Conservation (phyloP, 2,888 invertebrate genomes). For the Trachelus tabidus region DNA sequence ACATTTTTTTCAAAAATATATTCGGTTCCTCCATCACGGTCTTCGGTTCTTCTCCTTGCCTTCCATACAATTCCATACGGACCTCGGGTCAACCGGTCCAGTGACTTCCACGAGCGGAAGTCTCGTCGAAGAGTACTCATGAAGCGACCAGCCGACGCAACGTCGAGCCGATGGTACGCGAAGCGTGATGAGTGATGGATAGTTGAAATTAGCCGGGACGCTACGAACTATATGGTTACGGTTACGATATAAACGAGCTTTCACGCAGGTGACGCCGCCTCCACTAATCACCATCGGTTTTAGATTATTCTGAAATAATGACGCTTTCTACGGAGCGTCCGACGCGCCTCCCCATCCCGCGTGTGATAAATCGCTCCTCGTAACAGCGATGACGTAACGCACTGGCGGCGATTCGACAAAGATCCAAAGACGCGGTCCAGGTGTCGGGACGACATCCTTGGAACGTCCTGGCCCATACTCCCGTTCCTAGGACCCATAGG, state of each 20-base stretch:
- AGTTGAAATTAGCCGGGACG: conserved; percentile 37
- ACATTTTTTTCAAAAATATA: background rate
- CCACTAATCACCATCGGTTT: conserved; percentile 66
- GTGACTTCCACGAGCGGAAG: background rate
- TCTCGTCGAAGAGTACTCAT: background rate
- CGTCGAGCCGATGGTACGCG: background rate
- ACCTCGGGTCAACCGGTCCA: background rate
- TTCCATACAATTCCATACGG: background rate
- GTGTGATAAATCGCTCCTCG: conserved; percentile 47
- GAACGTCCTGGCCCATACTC: conserved; percentile 31
- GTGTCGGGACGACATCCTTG: conserved; percentile 36
- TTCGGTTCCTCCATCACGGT: background rate
- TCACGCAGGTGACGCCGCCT: conserved; percentile 58
- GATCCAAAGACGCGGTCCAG: conserved; percentile 32
- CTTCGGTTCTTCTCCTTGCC: background rate
- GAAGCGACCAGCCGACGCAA: background rate
- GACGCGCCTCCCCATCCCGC: conserved; percentile 17
- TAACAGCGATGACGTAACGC: conserved; percentile 35
- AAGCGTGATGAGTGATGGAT: conserved; percentile 54
- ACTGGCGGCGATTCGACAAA: conserved; percentile 17
- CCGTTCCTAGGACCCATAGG: background rate
- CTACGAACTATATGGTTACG: conserved; percentile 46
- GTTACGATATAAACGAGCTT: conserved; percentile 30
- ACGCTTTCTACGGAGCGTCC: conserved; percentile 42
- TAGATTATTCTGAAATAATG: conserved; percentile 66